Conservation (phyloP, 2,113 vertebrate genomes). For the Astatotilapia flaviijosephi region DNA sequence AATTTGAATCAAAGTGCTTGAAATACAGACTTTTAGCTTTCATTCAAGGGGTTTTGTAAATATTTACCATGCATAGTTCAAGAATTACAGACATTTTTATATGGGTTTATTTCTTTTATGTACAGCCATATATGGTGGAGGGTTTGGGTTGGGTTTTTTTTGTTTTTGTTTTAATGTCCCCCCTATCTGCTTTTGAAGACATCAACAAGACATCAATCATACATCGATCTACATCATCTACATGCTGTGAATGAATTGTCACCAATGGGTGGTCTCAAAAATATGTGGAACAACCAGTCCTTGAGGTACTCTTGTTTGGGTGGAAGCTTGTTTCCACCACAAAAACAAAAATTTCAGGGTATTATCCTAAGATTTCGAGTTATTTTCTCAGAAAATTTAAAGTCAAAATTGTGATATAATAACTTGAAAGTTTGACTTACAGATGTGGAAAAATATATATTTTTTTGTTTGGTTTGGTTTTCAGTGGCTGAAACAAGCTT, state of each 20-base stretch:
- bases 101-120: background rate
- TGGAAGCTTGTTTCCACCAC: background rate
- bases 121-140: background rate
- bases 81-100: background rate
- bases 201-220: background rate
- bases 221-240: background rate
- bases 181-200: background rate
- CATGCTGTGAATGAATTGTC: background rate
- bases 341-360: background rate
- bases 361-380: background rate
- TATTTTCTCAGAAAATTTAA: background rate
- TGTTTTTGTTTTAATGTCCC: background rate
- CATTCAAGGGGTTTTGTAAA: background rate
- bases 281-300: background rate
- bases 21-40: background rate
- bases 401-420: background rate
- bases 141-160: accelerated
- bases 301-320: background rate
- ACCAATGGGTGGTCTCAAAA: background rate
- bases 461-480: background rate
- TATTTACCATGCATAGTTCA: background rate
- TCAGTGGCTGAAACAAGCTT: background rate
- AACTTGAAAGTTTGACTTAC: background rate
- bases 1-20: background rate
- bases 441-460: accelerated